Percentiles rank a stretch among this genome's conserved stretches.
Conservation (phyloP, 2,113 vertebrate genomes). For the Hippopotamus amphibius region DNA sequence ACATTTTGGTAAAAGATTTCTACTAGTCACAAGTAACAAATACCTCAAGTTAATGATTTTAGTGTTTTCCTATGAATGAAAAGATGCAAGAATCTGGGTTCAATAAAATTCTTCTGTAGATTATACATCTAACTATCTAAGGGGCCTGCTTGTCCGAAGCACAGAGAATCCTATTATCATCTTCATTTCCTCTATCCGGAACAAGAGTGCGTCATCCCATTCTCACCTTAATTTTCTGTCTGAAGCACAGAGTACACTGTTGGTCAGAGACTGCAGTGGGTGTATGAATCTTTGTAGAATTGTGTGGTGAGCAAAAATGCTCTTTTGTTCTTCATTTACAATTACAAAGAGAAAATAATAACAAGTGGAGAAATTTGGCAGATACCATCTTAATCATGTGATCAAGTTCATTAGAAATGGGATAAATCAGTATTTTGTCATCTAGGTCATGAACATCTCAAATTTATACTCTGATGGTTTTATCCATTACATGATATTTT, state of each 20-base stretch:
- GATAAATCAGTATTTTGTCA: slow-evolving; percentile 29
- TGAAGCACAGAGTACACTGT: not conserved
- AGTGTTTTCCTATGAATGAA: not conserved
- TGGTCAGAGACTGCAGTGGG: not conserved
- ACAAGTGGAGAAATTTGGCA: not conserved
- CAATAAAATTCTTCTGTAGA: not conserved
- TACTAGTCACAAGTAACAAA: not conserved
- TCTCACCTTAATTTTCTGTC: not conserved
- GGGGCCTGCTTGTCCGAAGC: not conserved
- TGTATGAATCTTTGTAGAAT: not conserved
- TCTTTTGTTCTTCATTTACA: not conserved
- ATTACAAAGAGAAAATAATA: not conserved
- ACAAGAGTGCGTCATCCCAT: not conserved
- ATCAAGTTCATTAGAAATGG: not conserved
- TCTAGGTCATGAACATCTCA: not conserved
- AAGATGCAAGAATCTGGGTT: not conserved
- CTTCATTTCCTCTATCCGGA: not conserved
- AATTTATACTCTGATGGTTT: not conserved
- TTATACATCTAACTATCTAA: not conserved
- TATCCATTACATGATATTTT: slow-evolving; percentile 1
- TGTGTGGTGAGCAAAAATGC: not conserved
- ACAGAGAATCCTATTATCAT: not conserved
- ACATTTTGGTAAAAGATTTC: not conserved
- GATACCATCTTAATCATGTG: not conserved
- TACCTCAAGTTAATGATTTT: not conserved